phyloP scores from a whole-genome alignment of 2,797 vertebrate species.

The Harpagifer antarcticus region DNA sequence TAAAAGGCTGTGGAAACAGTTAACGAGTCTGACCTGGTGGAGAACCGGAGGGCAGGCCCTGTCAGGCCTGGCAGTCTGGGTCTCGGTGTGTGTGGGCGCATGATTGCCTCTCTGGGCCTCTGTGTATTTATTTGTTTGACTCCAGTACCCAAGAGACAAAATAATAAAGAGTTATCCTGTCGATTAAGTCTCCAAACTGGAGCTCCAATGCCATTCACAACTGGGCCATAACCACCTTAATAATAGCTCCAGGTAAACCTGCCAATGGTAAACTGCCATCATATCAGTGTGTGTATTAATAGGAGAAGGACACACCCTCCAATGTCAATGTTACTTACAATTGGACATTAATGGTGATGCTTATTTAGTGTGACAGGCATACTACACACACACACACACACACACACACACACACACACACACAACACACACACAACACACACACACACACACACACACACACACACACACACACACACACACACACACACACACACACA shows the following conservation, averaged over 20 bases:
- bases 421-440: no score
- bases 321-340: slow-evolving; percentile 54
- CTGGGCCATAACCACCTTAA: slow-evolving; percentile 49
- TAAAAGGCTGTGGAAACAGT: slow-evolving; percentile 57
- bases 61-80: slow-evolving; percentile 37
- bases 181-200: slow-evolving; percentile 48
- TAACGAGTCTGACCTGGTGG: slow-evolving; percentile 68
- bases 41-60: slow-evolving; percentile 49
- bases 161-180: slow-evolving; percentile 63
- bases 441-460: no score
- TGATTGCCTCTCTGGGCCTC: neutral
- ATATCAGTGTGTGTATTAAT: slow-evolving; percentile 19
- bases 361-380: slow-evolving; percentile 59
- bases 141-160: slow-evolving; percentile 37
- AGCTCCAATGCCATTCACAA: slow-evolving; percentile 44
- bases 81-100: neutral
- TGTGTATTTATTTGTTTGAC: slow-evolving; percentile 57
- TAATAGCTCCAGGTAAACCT: slow-evolving; percentile 55
- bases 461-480: no score
- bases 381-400: slow-evolving; percentile 18
- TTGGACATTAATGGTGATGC: slow-evolving; percentile 62
- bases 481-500: no score
- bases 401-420: slow-evolving; percentile 10
- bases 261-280: slow-evolving; percentile 16
- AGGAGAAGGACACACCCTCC: slow-evolving; percentile 30